Percentiles rank a stretch among this genome's conserved stretches.
phyloP scores from a whole-genome alignment of 2,888 invertebrate species.

The Chymomyza caudatula region DNA sequence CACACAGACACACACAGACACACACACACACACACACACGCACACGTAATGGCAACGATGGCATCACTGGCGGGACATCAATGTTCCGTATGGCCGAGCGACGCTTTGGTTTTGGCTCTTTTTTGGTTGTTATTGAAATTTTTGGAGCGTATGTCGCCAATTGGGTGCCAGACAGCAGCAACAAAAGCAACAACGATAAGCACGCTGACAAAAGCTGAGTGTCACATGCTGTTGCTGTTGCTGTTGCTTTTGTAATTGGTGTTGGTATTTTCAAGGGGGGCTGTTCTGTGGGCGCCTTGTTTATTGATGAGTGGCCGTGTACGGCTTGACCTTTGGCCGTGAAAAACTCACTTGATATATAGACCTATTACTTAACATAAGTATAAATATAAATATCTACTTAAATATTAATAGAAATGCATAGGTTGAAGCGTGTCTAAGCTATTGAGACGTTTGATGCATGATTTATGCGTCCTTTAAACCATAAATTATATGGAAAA shows the following conservation, averaged over 20 bases:
- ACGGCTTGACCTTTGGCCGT: neutral
- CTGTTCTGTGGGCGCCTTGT: too few relatives aligned
- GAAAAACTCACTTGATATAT: neutral
- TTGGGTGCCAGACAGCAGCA: conserved; percentile 42
- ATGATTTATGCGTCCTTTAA: neutral
- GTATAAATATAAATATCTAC: neutral
- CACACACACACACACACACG: neutral
- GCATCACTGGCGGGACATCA: neutral
- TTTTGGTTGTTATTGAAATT: conserved; percentile 56
- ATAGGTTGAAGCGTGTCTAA: neutral
- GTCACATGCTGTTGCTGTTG: neutral
- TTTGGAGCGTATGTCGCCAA: conserved; percentile 52
- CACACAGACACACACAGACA: neutral
- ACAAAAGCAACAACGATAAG: neutral
- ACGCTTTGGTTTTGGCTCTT: neutral
- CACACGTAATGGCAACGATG: neutral
- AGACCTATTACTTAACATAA: neutral
- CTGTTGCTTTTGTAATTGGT: neutral
- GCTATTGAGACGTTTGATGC: neutral
- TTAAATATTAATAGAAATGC: neutral
- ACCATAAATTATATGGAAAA: too few relatives aligned
- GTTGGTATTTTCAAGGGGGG: too few relatives aligned
- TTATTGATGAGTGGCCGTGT: neutral
- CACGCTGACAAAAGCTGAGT: neutral
- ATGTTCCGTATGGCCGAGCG: neutral